phyloP scores from a whole-genome alignment of 1,140 invertebrate species.

The Trachelipus rathkii region DNA sequence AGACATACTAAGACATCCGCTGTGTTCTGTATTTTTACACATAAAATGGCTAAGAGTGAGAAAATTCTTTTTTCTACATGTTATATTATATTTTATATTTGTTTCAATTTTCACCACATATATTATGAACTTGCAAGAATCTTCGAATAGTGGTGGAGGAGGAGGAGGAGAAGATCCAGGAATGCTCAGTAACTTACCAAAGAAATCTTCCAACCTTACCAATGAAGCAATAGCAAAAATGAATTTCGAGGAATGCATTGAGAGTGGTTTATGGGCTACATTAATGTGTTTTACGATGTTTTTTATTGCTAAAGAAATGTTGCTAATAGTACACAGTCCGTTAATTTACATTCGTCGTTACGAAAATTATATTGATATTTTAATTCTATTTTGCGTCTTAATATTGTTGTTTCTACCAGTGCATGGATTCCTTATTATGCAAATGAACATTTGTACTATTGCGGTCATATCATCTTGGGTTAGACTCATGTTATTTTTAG shows the following conservation, averaged over 20 bases:
- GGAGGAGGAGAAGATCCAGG: too few species aligned
- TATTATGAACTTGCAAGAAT: slow-evolving; percentile 32
- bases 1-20: slow-evolving; percentile 44
- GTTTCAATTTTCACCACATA: slow-evolving; percentile 35
- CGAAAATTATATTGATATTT: slow-evolving; percentile 30
- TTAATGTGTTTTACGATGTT: slow-evolving; percentile 7
- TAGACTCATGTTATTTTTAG: slow-evolving; percentile 38
- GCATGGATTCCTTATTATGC: background rate
- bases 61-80: slow-evolving; percentile 71
- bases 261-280: slow-evolving; percentile 2
- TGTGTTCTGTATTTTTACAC: slow-evolving; percentile 46
- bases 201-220: too few species aligned
- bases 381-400: slow-evolving; percentile 32
- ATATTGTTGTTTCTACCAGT: slow-evolving; percentile 18
- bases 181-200: too few species aligned
- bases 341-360: slow-evolving; percentile 25
- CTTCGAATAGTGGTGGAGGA: too few species aligned
- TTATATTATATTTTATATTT: slow-evolving; percentile 68
- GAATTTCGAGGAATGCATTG: background rate
- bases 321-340: slow-evolving; percentile 33
- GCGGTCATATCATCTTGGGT: slow-evolving; percentile 38
- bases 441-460: slow-evolving; percentile 12
- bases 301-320: slow-evolving; percentile 25
- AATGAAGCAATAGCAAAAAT: background rate
- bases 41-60: slow-evolving; percentile 74